phyloP scores from a whole-genome alignment of 2,113 vertebrate genomes.

The Girardinichthys multiradiatus region DNA sequence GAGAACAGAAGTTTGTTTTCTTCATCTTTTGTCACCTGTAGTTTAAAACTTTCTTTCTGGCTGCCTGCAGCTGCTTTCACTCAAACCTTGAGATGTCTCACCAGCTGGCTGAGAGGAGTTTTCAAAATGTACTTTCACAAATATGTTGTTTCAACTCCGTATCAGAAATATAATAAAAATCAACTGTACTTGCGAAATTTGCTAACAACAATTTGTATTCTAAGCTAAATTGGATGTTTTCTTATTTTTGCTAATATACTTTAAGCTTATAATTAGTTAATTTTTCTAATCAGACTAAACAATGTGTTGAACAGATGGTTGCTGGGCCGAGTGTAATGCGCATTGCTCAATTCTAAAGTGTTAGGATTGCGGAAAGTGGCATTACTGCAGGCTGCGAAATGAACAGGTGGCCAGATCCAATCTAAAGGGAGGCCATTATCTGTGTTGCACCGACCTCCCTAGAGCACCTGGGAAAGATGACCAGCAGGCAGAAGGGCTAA shows the following conservation, averaged over 20 bases:
- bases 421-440: slow-evolving; percentile 67
- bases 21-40: not conserved
- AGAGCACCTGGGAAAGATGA: slow-evolving; percentile 64
- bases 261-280: not conserved
- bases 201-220: too few relatives aligned
- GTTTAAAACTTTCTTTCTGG: not conserved
- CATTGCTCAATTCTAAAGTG: slow-evolving; percentile 25
- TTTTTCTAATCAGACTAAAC: not conserved
- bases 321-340: not conserved
- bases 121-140: too few relatives aligned
- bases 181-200: too few relatives aligned
- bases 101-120: not conserved
- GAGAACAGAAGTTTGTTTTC: not conserved
- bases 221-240: too few relatives aligned
- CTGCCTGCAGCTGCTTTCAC: not conserved
- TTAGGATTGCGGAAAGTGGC: slow-evolving; percentile 48
- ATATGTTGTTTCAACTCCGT: too few relatives aligned
- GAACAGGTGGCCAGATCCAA: slow-evolving; percentile 68
- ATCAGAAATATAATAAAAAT: too few relatives aligned
- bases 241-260: not conserved
- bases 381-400: slow-evolving; percentile 52
- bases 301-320: not conserved
- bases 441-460: slow-evolving; percentile 56
- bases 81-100: not conserved
- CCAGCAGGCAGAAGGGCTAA: slow-evolving; percentile 65